Conservation (phyloP, 2,888 invertebrate species). For the Xylota segnis region DNA sequence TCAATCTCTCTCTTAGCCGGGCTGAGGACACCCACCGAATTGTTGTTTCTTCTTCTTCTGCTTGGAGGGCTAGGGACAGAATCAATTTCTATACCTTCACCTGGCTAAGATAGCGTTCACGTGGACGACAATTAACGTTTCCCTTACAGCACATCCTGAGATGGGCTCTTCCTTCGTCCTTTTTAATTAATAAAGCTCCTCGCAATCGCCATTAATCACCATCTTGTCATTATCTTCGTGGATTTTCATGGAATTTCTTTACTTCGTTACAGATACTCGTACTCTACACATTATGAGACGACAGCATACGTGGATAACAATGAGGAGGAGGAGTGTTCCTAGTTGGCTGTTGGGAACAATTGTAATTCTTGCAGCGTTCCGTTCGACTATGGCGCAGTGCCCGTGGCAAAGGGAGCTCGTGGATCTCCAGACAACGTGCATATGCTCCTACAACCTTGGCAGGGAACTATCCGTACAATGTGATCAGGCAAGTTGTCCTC, state of each 20-base stretch:
- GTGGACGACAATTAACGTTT: slow-evolving; percentile 59
- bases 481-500: slow-evolving; percentile 87
- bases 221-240: slow-evolving; percentile 63
- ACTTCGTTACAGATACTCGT: slow-evolving; percentile 64
- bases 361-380: slow-evolving; percentile 52
- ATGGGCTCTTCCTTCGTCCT: slow-evolving; percentile 47
- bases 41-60: slow-evolving; percentile 11
- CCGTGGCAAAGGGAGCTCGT: slow-evolving; percentile 92
- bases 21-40: slow-evolving; percentile 3
- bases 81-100: slow-evolving; percentile 46
- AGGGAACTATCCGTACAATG: slow-evolving; percentile 95
- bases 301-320: slow-evolving; percentile 70
- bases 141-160: not conserved
- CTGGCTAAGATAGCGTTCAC: slow-evolving; percentile 40
- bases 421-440: slow-evolving; percentile 92
- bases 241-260: slow-evolving; percentile 64
- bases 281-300: slow-evolving; percentile 65
- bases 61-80: slow-evolving; percentile 31
- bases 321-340: slow-evolving; percentile 46
- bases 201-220: slow-evolving; percentile 69
- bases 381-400: slow-evolving; percentile 87
- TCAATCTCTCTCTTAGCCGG: slow-evolving; percentile 46
- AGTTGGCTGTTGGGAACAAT: slow-evolving; percentile 64
- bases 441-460: slow-evolving; percentile 94
- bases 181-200: slow-evolving; percentile 72